These are phyloP conservation scores for Apodemia zela DNA, from an alignment of 2,888 invertebrate genomes.

Conservation along the genomic window DNA sequence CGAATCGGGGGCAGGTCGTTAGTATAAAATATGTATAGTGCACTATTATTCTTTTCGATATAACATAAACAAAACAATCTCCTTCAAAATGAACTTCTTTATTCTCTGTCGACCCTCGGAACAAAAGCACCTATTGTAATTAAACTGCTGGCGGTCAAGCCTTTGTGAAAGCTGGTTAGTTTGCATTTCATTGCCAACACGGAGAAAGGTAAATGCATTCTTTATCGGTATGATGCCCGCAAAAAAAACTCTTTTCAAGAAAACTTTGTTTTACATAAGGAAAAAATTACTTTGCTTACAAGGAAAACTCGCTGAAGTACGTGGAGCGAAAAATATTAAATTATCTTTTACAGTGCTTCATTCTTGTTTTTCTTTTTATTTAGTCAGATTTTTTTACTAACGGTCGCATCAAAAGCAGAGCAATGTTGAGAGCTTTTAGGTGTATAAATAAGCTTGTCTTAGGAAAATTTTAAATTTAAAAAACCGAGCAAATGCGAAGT, in stretches of 20 bases:
- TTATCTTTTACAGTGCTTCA: neutral
- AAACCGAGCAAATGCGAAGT: too few relatives aligned
- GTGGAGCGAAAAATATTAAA: neutral
- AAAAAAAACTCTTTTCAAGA: constrained; percentile 37
- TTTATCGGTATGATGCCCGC: constrained; percentile 38
- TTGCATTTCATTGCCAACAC: constrained; percentile 15
- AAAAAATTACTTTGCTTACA: constrained; percentile 41
- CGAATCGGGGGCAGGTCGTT: too few relatives aligned
- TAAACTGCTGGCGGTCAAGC: constrained; percentile 2
- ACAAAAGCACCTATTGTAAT: constrained; percentile 8
- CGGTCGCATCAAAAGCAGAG: neutral
- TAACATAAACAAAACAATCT: neutral
- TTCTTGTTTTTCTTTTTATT: neutral
- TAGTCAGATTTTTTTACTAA: neutral
- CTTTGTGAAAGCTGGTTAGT: constrained; percentile 3
- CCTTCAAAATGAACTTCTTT: neutral
- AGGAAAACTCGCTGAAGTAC: constrained; percentile 26
- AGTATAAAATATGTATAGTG: too few relatives aligned
- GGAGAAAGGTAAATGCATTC: constrained; percentile 38
- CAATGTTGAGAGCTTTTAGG: neutral
- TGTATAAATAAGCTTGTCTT: too few relatives aligned
- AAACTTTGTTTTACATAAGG: constrained; percentile 37
- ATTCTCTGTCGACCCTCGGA: neutral
- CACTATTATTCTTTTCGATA: constrained; percentile 8
- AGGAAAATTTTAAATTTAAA: too few relatives aligned